These are phyloP conservation scores for Petrosia ficiformis DNA, from an alignment of 37 sponge, comb jelly and placozoan species.

Conservation along the genomic window DNA sequence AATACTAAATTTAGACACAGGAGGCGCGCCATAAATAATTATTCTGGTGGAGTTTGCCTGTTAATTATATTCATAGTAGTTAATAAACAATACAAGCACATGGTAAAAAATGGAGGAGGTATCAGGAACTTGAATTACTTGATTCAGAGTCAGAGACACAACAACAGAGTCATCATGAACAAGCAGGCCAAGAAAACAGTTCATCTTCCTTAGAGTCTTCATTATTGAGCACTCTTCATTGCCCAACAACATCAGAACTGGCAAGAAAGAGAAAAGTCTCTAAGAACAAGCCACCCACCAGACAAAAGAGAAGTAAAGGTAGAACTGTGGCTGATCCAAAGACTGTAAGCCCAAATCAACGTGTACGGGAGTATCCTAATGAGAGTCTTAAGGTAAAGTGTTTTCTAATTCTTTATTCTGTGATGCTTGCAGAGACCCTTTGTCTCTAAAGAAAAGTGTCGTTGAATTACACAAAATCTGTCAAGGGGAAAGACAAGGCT, in stretches of 20 bases:
- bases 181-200: no score
- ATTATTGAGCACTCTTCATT: not conserved
- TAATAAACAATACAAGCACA: no score
- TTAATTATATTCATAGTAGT: no score
- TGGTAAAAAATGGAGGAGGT: no score
- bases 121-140: no score
- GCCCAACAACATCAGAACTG: not conserved
- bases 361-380: conserved; percentile 30
- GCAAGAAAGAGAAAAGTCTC: not conserved
- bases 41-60: no score
- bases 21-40: no score
- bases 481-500: conserved; percentile 25
- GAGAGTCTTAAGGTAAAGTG: conserved; percentile 28
- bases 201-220: not conserved
- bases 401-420: conserved; percentile 39
- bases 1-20: no score
- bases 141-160: no score
- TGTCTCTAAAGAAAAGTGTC: conserved; percentile 15
- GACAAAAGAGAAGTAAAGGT: conserved; percentile 14
- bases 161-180: no score
- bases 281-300: not conserved
- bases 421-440: conserved; percentile 39
- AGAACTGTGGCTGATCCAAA: conserved; percentile 19
- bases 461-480: conserved; percentile 27
- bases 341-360: conserved; percentile 21